Evolutionary conservation across 2,888 invertebrate genomes (phyloP), one percentile per base, ranked within the genome.

Genomic region (Myopa tessellatipennis): DNA sequence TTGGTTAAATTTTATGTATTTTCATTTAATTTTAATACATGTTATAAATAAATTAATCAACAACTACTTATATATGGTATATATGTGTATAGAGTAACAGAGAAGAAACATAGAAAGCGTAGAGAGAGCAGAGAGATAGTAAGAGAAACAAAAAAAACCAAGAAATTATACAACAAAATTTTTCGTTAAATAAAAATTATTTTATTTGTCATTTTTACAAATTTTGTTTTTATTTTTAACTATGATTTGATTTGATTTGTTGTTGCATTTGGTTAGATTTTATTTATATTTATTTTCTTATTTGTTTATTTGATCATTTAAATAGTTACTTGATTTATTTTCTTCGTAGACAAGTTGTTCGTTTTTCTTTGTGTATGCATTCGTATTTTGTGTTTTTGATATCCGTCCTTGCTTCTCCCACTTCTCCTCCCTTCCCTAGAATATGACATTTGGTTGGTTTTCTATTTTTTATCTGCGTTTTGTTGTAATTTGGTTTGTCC

Each of bases 141-240:
- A 10, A 45, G 45, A 45, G 45, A 26, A 65, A 65, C 26, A 58
- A 50, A 26, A 12, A 60, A 36, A 75, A 50, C 16, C 52, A 74
- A 12, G 58, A 58, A 34, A 65, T 69, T 75, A 75, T 75, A 69
- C 60, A 45, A 45, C 74, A 69, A 75, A 55, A 68, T 68, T 69
- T 69, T 69, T 68, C 40, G 36, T 75, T 75, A 69, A 75, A 75
- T 75, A 75, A 75, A 75, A 75, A 75, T 69, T 75, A 68, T 75
- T 75, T 75, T 60, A 75, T 69, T 75, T 75, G 68, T 75, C 68
- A 69, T 75, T 75, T 75, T 16, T 45, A 45, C 45, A 45, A 75
- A 69, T 69, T 69, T 26, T 58, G 68, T 69, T 75, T 40, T 74
- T 60, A 36, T n/a, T 50, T 74, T 65, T 71, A 45, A 67, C 52